Percentiles rank a stretch among this genome's conserved stretches.
These are phyloP conservation scores for Poecilia gillii DNA, from an alignment of 2,797 vertebrate genomes.

Conservation along the genomic window DNA sequence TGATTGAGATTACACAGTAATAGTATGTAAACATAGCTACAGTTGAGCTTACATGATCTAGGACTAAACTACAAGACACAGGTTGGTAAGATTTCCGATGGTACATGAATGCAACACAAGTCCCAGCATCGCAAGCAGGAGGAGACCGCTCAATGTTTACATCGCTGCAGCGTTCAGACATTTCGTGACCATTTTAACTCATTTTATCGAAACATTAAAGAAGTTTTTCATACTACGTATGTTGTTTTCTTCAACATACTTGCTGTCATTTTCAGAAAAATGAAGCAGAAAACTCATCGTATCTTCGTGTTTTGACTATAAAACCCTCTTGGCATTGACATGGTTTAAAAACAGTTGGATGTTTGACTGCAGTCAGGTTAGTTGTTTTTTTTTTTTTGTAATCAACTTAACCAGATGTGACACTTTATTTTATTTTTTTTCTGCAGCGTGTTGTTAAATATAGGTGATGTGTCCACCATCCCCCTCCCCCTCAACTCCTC, in stretches of 20 bases:
- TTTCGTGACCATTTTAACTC: background rate
- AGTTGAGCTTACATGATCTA: background rate
- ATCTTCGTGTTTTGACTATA: background rate
- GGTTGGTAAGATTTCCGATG: constrained; percentile 12
- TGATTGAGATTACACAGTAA: background rate
- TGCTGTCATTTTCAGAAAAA: background rate
- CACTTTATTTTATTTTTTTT: constrained; percentile 15
- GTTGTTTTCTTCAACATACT: background rate
- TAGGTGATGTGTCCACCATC: constrained; percentile 36
- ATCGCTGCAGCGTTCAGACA: background rate
- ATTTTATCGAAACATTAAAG: background rate
- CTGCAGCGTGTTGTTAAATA: constrained; percentile 40
- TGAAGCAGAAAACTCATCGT: background rate
- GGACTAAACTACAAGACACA: background rate
- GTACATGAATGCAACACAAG: constrained; percentile 35
- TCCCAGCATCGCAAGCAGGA: constrained; percentile 30
- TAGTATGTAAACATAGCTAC: background rate
- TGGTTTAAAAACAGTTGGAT: background rate
- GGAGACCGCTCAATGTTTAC: constrained; percentile 20
- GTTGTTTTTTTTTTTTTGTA: background rate
- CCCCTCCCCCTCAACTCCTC: constrained; percentile 13
- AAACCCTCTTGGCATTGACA: background rate
- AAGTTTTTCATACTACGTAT: background rate
- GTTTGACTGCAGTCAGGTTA: background rate
- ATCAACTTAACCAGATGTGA: constrained; percentile 25